Conservation (phyloP, 1,140 invertebrate genomes). For the Cheumatopsyche charites region DNA sequence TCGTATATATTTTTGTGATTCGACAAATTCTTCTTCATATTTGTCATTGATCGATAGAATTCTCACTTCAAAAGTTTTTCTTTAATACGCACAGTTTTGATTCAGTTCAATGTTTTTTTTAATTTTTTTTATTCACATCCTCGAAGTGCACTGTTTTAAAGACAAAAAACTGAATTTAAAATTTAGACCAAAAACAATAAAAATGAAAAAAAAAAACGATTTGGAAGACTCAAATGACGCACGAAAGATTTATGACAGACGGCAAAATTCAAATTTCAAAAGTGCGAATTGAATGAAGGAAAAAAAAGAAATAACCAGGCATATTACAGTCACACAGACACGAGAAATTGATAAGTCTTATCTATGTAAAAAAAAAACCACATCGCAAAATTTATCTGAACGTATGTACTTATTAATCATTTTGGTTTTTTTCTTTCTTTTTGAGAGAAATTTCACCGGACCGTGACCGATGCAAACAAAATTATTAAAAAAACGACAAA, state of each 20-base stretch:
- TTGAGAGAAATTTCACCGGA: conserved; percentile 27
- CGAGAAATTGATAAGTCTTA: too few species aligned
- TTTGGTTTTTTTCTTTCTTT: conserved; percentile 21
- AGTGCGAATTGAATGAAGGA: too few species aligned
- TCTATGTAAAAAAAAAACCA: too few species aligned
- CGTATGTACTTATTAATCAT: too few species aligned
- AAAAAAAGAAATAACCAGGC: too few species aligned
- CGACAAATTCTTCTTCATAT: conserved; percentile 19
- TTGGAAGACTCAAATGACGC: too few species aligned
- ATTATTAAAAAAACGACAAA: conserved; percentile 24
- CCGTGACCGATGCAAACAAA: conserved; percentile 39
- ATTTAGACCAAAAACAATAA: conserved; percentile 3
- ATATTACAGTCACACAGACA: too few species aligned
- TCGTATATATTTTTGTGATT: conserved; percentile 2
- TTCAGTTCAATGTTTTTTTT: conserved; percentile 18
- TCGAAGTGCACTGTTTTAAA: conserved; percentile 9
- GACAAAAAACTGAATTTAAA: background rate
- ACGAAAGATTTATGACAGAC: too few species aligned
- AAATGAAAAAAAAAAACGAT: too few species aligned
- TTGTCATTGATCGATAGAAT: background rate
- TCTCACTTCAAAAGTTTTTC: background rate
- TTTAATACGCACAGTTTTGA: conserved; percentile 7
- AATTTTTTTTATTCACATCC: conserved; percentile 28
- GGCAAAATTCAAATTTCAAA: too few species aligned
- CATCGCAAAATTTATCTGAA: too few species aligned